Evolutionary conservation across 2,888 invertebrate species (phyloP), one percentile per base, ranked within the genome.

Genomic region (Plagodis pulveraria): DNA sequence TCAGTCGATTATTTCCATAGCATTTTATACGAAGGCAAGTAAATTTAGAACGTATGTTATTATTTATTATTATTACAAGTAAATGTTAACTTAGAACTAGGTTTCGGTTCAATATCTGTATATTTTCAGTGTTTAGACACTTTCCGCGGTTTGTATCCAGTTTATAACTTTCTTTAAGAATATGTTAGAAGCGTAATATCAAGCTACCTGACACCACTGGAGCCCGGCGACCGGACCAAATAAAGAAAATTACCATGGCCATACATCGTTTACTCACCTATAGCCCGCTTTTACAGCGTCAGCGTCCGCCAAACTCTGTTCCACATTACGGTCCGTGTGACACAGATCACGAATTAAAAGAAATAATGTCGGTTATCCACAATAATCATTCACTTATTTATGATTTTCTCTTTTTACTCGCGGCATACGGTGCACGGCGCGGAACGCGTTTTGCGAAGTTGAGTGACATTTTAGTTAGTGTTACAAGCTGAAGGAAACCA

Each of bases 341-440:
- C 74, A 84, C 81, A 80, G 80, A 84, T 74, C 79, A 79, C 80
- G 62, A 78, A 76, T 71, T 66, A 73, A 73, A 80, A 80, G 77
- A 82, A 80, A 76, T 77, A 81, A 71, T 74, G 80, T 84, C 82
- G 84, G 85, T 81, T 87, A 84, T 84, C 85, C 85, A 87, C 82
- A 83, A 82, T 77, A 61, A 61, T 80, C 79, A 81, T 79, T 80
- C 71, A 78, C 73, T 84, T 87, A 86, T 85, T 83, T 78, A 78
- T 6, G n/a, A 61, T 54, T 59, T 65, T 61, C 53, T 58, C 32
- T 33, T 47, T 83, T 86, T 87, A 89, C 81, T 81, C 84, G 81
- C 80, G 78, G 77, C 77, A 74, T 73, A 72, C 81, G 58, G 64
- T 73, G 72, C 65, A 71, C 65, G 71, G 72, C 65, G 71, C 65